Evolutionary conservation across 1,140 invertebrate species (phyloP), one percentile per base, ranked within the genome.

Genomic region (Teleogryllus occipitalis): DNA sequence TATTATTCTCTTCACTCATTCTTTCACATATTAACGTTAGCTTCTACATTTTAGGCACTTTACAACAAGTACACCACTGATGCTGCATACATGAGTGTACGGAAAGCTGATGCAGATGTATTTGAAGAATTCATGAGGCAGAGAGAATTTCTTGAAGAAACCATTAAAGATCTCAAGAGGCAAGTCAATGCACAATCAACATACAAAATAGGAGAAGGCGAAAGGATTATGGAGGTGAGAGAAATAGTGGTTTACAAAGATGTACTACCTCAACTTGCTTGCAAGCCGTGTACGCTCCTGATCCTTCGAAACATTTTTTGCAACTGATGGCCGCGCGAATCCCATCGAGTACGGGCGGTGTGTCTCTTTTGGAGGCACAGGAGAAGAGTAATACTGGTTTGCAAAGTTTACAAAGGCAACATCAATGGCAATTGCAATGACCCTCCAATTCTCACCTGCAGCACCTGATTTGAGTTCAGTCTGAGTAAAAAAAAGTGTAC

Each of bases 121-220:
- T 90, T 93, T 73, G 90, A 91, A 54, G 94, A 96, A 85, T 93
- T 95, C 83, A 88, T 91, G 78, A 88, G 93, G 15, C 95, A 97
- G 84, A 87, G 94, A 27, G 92, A 93, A 81, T 93, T 96, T 83
- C 87, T 95, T 18, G 95, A 96, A 85, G 89, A 89, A 77, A 93
- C 93, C 8, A 87, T 96, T 10, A 89, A 88, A 1, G 89, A 89
- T 0, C 87, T 93, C n/a, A 87, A 88, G 65, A 87, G 88, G 81
- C 90, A 92, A 82, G 84, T 91, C 76, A 81, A 83, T 49, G 87
- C 86, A 81, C 86, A 87, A 82, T 85, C 84, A 3, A 82, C 85
- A 79, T 85, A 87, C 74, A 87, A 88, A 81, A 83, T 85, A 82
- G 84, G 84, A 54, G 87, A 89, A 76, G 86, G 87, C 81, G 84